Evolutionary conservation across 2,888 invertebrate species (phyloP).

Genomic region (Cheilosia grossa): DNA sequence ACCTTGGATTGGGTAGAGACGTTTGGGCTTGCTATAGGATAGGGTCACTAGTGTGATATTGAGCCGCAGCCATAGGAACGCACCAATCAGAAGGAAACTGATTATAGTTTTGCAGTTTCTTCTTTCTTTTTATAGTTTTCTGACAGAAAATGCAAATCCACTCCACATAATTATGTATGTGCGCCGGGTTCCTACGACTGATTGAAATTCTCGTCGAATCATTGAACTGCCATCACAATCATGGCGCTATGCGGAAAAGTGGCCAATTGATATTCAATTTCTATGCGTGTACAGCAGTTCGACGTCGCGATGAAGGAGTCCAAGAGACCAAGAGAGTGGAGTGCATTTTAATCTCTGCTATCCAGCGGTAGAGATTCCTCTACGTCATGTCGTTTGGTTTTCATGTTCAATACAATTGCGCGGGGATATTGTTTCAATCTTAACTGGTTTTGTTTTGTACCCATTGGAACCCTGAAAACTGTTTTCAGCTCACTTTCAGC

Average conservation of each 20-base stretch:
- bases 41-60: neutral
- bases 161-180: neutral
- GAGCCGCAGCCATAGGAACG: neutral
- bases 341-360: constrained; percentile 46
- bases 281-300: constrained; percentile 21
- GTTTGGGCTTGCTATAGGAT: neutral
- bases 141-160: constrained; percentile 18
- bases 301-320: constrained; percentile 17
- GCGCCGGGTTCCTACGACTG: constrained; percentile 2
- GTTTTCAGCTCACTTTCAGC: too few species aligned
- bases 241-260: constrained; percentile 44
- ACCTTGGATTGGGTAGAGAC: constrained; percentile 7
- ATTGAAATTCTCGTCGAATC: constrained; percentile 48
- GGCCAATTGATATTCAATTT: constrained; percentile 53
- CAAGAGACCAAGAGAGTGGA: constrained; percentile 7
- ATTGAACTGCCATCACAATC: constrained; percentile 40
- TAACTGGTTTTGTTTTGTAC: constrained; percentile 15
- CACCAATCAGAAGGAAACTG: constrained; percentile 5
- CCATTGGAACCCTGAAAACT: too few species aligned
- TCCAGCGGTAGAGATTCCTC: constrained; percentile 9
- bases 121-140: constrained; percentile 5
- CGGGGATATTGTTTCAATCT: constrained; percentile 2
- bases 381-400: neutral
- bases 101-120: neutral
- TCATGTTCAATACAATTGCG: neutral